Evolutionary conservation across 2,113 vertebrate species (phyloP), one percentile per base, ranked within the genome.

Genomic region (Nerophis ophidion): DNA sequence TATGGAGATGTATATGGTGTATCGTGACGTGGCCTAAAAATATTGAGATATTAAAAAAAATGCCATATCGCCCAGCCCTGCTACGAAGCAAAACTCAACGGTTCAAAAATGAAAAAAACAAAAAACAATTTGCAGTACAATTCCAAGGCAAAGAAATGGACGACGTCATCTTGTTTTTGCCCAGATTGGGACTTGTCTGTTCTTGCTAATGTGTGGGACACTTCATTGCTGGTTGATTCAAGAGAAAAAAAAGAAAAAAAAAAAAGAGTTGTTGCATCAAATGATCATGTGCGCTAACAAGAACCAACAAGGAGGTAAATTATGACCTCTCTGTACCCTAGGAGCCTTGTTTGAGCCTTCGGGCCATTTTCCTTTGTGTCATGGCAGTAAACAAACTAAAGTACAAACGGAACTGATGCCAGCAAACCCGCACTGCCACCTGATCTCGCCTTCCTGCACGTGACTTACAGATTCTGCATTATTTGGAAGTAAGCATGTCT

Each of bases 381-480:
- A 47, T 45, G 48, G 16, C 40, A 38, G 50, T 75, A 57, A 73
- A 66, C 40, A 42, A 71, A 68, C 59, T 57, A 70, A 34, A 71
- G 48, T 42, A 68, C 38, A 76, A 70, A 60, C 14, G 14, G 57
- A 50, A 48, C 46, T 44, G 42, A 36, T 49, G 71, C 6, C 4
- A 63, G 53, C 26, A 38, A 74, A 77, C 73, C 77, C 60, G 53
- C 44, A 5, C 4, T 46, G 5, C 69, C 69, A 75, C 61, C 61
- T 57, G 66, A 76, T 73, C 60, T 68, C 35, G 53, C 52, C 42
- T 59, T 79, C 68, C 68, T 74, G 52, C 16, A 5, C 48, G 51
- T 51, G 53, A 35, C 55, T 42, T 33, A 36, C 65, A 46, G 56
- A 34, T 15, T 15, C 51, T n/a, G n/a, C 36, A 65, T 6, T 54